Percentiles rank a stretch among this genome's conserved stretches.
Evolutionary conservation across 2,113 vertebrate genomes (phyloP).

Genomic region (Epinephelus cyanopodus): DNA sequence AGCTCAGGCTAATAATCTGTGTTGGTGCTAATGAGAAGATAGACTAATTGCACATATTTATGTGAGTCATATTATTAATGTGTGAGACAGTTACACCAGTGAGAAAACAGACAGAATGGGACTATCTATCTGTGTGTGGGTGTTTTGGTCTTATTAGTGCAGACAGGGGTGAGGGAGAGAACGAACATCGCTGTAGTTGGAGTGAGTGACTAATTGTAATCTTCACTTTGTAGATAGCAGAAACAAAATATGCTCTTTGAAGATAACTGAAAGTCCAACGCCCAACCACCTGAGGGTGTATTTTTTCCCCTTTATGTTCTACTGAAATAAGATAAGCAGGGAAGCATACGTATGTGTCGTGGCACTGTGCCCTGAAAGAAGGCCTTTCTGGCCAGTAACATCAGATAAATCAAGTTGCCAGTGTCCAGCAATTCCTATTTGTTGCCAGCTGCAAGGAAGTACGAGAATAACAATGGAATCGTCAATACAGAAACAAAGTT

Average conservation of each 20-base stretch:
- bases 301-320: not conserved
- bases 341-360: not conserved
- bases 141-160: slow-evolving; percentile 31
- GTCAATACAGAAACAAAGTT: not conserved
- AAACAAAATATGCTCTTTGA: slow-evolving; percentile 23
- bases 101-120: slow-evolving; percentile 3
- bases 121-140: not conserved
- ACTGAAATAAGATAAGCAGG: not conserved
- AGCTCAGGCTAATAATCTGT: not conserved
- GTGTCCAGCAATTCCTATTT: not conserved
- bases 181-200: slow-evolving; percentile 2
- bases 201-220: slow-evolving; percentile 41
- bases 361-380: not conserved
- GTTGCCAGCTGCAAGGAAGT: slow-evolving; percentile 49
- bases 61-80: slow-evolving; percentile 14
- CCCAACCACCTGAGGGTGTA: not conserved
- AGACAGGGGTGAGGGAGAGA: not conserved
- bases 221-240: slow-evolving; percentile 20
- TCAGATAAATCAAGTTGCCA: not conserved
- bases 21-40: slow-evolving; percentile 1
- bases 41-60: not conserved
- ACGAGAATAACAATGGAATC: slow-evolving; percentile 8
- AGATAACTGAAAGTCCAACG: not conserved
- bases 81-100: slow-evolving; percentile 14
- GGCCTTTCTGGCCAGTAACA: not conserved